Evolutionary conservation across 2,888 invertebrate species (phyloP).

Genomic region (Adelphocoris suturalis): DNA sequence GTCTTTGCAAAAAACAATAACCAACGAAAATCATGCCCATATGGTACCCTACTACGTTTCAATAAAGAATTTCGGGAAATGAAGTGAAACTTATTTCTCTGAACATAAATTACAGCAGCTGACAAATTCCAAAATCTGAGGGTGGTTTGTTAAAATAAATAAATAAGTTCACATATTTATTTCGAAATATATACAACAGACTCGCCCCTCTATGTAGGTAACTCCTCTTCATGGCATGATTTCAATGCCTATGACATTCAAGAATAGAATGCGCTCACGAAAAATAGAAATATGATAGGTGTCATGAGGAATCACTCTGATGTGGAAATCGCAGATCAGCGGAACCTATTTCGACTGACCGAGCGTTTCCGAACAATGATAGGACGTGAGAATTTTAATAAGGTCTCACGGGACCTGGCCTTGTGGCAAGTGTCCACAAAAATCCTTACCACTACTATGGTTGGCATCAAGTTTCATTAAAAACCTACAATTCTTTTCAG

Average conservation of each 20-base stretch:
- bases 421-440: background rate
- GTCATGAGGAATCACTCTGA: background rate
- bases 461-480: background rate
- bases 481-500: background rate
- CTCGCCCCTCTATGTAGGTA: too few species aligned
- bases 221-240: background rate
- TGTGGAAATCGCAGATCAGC: background rate
- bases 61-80: too few species aligned
- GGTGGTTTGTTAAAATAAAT: too few species aligned
- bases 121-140: too few species aligned
- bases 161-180: too few species aligned
- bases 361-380: constrained; percentile 51
- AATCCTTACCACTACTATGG: background rate
- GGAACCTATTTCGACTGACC: constrained; percentile 37
- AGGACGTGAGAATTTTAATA: constrained; percentile 47
- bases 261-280: background rate
- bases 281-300: constrained; percentile 17
- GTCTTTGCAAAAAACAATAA: too few species aligned
- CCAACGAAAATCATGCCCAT: too few species aligned
- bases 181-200: too few species aligned
- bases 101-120: too few species aligned
- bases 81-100: too few species aligned
- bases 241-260: background rate
- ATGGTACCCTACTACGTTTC: too few species aligned
- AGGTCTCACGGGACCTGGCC: constrained; percentile 37